phyloP scores from a whole-genome alignment of 2,797 vertebrate species.

The Remorina albescens region DNA sequence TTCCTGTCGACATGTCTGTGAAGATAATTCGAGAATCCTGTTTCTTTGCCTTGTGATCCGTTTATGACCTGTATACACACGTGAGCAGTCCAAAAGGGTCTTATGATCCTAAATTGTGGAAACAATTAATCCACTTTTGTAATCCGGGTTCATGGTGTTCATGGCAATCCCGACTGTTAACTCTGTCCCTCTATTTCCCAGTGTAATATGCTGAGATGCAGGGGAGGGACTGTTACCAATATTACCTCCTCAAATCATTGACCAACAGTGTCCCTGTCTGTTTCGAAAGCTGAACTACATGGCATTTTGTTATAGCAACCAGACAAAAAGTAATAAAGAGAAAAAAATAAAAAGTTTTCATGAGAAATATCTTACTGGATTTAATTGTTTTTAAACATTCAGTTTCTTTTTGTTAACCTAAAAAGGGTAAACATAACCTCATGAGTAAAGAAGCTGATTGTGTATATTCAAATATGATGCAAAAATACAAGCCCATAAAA shows the following conservation, averaged over 20 bases:
- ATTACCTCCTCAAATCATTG: conserved; percentile 34
- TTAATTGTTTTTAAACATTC: no score
- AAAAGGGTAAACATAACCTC: background rate
- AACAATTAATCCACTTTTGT: conserved; percentile 18
- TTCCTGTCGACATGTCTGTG: conserved; percentile 32
- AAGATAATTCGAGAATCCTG: conserved; percentile 19
- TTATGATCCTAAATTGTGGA: background rate
- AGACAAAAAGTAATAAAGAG: no score
- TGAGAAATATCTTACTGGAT: no score
- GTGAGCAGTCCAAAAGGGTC: background rate
- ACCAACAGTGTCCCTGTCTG: conserved; percentile 70
- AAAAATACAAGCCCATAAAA: background rate
- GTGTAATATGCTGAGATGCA: background rate
- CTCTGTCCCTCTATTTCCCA: conserved; percentile 16
- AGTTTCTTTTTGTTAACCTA: background rate
- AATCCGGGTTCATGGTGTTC: background rate
- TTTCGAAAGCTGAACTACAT: conserved; percentile 33
- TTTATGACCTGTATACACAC: background rate
- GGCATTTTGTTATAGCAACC: no score
- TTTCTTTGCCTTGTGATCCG: background rate
- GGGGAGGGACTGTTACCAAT: conserved; percentile 45
- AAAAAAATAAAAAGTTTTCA: no score
- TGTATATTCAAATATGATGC: background rate
- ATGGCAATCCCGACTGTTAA: background rate
- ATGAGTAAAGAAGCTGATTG: accelerated